Percentiles rank a stretch among this genome's conserved stretches.
Evolutionary conservation across 2,113 vertebrate genomes (phyloP).

Genomic region (Aphyosemion australe): DNA sequence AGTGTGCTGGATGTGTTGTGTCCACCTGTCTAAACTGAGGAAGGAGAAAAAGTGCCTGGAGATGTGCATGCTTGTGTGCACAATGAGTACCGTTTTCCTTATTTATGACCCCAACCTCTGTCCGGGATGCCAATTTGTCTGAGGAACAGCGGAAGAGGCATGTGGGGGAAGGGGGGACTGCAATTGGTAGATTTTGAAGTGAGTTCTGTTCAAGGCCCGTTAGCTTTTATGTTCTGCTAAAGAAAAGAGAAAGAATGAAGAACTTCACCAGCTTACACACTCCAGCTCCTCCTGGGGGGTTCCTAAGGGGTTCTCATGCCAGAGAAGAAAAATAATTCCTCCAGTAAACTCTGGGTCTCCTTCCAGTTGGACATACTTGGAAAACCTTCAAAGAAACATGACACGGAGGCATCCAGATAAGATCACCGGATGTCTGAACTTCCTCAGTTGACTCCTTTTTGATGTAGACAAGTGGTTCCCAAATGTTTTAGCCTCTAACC

Average conservation of each 20-base stretch:
- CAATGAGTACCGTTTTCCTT: conserved; percentile 69
- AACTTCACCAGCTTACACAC: conserved; percentile 48
- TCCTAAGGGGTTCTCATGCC: no score
- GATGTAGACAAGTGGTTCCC: no score
- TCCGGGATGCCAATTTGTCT: conserved; percentile 70
- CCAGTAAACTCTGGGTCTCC: no score
- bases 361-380: no score
- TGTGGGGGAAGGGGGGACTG: conserved; percentile 21
- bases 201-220: conserved; percentile 70
- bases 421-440: no score
- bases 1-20: not conserved
- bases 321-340: no score
- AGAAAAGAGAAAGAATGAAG: conserved; percentile 68
- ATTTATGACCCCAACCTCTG: conserved; percentile 79
- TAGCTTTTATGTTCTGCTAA: conserved; percentile 78
- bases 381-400: no score
- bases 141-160: conserved; percentile 34
- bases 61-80: conserved; percentile 42
- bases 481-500: no score
- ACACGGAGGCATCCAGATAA: no score
- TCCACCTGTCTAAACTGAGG: not conserved
- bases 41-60: conserved; percentile 42
- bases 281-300: no score
- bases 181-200: conserved; percentile 62
- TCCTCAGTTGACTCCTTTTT: no score